Percentiles rank a stretch among this genome's conserved stretches.
These are phyloP conservation scores for Neoascia interrupta DNA, from an alignment of 2,888 invertebrate genomes.

Conservation along the genomic window DNA sequence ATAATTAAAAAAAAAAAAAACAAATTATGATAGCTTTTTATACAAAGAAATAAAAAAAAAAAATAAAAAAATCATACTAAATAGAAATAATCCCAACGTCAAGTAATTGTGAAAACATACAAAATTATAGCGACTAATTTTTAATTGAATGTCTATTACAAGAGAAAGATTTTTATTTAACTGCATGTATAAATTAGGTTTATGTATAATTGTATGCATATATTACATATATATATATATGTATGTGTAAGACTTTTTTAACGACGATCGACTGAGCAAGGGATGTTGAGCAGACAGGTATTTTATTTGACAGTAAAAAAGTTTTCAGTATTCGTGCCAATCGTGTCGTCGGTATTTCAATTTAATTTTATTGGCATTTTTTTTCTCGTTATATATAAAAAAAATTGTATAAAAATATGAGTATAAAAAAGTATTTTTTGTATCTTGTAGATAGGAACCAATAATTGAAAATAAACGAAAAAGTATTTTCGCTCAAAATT, in stretches of 20 bases:
- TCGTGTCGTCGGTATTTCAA: not conserved
- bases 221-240: too few species aligned
- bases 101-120: slow-evolving; percentile 65
- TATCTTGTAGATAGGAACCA: slow-evolving; percentile 68
- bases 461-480: slow-evolving; percentile 57
- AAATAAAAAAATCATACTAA: slow-evolving; percentile 49
- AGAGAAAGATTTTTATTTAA: slow-evolving; percentile 29
- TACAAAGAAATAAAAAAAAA: slow-evolving; percentile 59
- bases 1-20: slow-evolving; percentile 15
- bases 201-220: too few species aligned
- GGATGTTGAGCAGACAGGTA: slow-evolving; percentile 4
- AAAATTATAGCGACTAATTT: slow-evolving; percentile 55
- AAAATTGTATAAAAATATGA: slow-evolving; percentile 38
- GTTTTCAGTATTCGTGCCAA: slow-evolving; percentile 37
- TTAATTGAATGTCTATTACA: slow-evolving; percentile 54
- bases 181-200: slow-evolving; percentile 28
- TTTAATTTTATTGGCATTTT: slow-evolving; percentile 1
- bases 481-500: not conserved
- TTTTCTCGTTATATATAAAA: slow-evolving; percentile 10
- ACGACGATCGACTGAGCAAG: slow-evolving; percentile 41
- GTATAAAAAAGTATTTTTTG: slow-evolving; percentile 60
- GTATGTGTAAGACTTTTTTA: too few species aligned
- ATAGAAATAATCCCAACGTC: slow-evolving; percentile 69
- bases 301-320: slow-evolving; percentile 7
- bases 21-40: slow-evolving; percentile 62